Conservation (phyloP, 2,888 invertebrate genomes). For the Nephrocerus scutellatus region DNA sequence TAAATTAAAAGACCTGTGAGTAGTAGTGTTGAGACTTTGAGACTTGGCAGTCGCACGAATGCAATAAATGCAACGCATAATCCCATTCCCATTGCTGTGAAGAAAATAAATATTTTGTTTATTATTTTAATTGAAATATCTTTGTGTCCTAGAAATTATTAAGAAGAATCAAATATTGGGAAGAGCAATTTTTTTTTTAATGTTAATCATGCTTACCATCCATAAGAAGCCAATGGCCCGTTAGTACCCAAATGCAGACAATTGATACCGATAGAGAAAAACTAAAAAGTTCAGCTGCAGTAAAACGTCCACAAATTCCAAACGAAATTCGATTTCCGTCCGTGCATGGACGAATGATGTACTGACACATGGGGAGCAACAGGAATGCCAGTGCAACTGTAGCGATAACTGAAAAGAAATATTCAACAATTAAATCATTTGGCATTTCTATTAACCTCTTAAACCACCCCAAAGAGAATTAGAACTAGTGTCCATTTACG, state of each 20-base stretch:
- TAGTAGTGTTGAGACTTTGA: slow-evolving; percentile 90
- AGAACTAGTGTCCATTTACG: background rate
- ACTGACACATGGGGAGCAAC: slow-evolving; percentile 95
- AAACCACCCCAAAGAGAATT: background rate
- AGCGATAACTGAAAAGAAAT: slow-evolving; percentile 69
- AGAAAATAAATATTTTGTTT: slow-evolving; percentile 8
- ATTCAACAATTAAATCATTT: slow-evolving; percentile 15
- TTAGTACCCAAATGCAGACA: slow-evolving; percentile 95
- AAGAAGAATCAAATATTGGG: too few species aligned
- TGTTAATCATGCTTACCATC: slow-evolving; percentile 58
- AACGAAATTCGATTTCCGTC: slow-evolving; percentile 81
- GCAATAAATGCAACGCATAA: slow-evolving; percentile 97
- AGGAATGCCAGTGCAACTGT: slow-evolving; percentile 95
- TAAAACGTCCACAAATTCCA: slow-evolving; percentile 88
- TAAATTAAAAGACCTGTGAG: slow-evolving; percentile 89
- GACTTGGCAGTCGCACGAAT: slow-evolving; percentile 87
- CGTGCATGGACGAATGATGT: slow-evolving; percentile 78
- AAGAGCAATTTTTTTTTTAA: too few species aligned
- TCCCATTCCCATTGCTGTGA: slow-evolving; percentile 93
- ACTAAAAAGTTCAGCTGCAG: slow-evolving; percentile 87
- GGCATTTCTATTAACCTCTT: background rate
- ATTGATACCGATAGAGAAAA: slow-evolving; percentile 87
- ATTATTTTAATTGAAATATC: too few species aligned
- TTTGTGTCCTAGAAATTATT: too few species aligned
- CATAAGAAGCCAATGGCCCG: slow-evolving; percentile 97